Evolutionary conservation across 2,113 vertebrate genomes (phyloP).

Genomic region (Tenrec ecaudatus): DNA sequence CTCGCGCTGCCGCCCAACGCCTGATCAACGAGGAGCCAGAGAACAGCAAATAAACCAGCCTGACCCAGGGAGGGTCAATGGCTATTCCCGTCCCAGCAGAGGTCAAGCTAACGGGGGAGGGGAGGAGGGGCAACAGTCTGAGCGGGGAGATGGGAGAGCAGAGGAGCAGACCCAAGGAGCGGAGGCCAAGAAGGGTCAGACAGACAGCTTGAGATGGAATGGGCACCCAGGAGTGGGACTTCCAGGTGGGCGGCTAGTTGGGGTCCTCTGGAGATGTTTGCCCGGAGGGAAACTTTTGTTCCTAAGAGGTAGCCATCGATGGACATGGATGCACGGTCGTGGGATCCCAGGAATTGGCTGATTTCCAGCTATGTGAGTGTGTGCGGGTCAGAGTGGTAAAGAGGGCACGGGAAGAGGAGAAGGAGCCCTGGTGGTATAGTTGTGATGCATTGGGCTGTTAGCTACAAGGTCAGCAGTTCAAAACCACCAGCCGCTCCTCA

Average conservation of each 20-base stretch:
- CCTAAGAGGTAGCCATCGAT: background rate
- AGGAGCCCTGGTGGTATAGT: too few relatives aligned
- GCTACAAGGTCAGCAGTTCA: background rate
- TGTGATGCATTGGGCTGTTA: background rate
- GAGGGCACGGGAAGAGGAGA: too few relatives aligned
- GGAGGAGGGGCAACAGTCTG: background rate
- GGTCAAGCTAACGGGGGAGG: background rate
- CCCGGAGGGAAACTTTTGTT: background rate
- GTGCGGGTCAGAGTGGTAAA: background rate
- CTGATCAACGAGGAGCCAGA: conserved; percentile 71
- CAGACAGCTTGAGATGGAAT: background rate
- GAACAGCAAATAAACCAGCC: conserved; percentile 40
- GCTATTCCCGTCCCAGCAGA: background rate
- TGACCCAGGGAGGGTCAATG: background rate
- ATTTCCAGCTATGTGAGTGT: background rate
- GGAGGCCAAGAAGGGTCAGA: background rate
- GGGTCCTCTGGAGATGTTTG: background rate
- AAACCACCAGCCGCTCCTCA: too few relatives aligned
- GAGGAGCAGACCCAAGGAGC: too few relatives aligned
- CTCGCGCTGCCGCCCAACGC: conserved; percentile 62
- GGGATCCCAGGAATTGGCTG: background rate
- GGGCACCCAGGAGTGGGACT: background rate
- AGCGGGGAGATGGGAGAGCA: background rate
- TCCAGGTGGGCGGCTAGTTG: background rate
- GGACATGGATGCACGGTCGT: background rate